Evolutionary conservation across 2,888 invertebrate genomes (phyloP).

Genomic region (Sinhomidia bicolor): DNA sequence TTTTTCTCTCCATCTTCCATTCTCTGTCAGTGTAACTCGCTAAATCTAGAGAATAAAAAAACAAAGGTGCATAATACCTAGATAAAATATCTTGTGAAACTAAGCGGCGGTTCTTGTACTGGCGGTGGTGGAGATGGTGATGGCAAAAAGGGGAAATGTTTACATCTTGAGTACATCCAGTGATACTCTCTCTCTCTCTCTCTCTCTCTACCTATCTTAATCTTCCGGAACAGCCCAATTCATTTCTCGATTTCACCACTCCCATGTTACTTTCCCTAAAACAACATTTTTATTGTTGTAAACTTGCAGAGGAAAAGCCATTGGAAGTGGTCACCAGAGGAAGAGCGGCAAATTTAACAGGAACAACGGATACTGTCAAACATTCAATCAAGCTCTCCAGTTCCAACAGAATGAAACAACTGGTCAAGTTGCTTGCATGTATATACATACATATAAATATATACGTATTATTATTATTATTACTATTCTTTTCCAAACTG

Average conservation of each 20-base stretch:
- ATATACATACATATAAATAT: no score
- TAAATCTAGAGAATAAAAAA: slow-evolving; percentile 16
- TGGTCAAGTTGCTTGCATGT: slow-evolving; percentile 22
- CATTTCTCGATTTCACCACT: slow-evolving; percentile 21
- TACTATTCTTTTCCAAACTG: slow-evolving; percentile 18
- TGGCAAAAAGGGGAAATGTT: background rate
- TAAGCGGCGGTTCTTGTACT: background rate
- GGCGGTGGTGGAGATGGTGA: background rate
- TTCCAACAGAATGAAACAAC: background rate
- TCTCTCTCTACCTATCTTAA: slow-evolving; percentile 16
- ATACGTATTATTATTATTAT: background rate
- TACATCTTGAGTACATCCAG: background rate
- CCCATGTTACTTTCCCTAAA: background rate
- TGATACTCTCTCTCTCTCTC: background rate
- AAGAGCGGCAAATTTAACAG: background rate
- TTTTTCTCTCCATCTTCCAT: background rate
- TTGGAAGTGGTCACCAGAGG: background rate
- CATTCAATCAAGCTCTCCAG: slow-evolving; percentile 19
- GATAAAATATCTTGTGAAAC: background rate
- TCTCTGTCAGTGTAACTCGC: background rate
- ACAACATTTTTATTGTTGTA: background rate
- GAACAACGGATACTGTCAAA: slow-evolving; percentile 28
- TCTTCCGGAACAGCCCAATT: slow-evolving; percentile 36
- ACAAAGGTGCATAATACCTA: background rate
- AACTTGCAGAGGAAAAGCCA: background rate